Base-by-base conservation (phyloP, 2,113 vertebrate genomes). In the Myiopsitta monachus region DNA sequence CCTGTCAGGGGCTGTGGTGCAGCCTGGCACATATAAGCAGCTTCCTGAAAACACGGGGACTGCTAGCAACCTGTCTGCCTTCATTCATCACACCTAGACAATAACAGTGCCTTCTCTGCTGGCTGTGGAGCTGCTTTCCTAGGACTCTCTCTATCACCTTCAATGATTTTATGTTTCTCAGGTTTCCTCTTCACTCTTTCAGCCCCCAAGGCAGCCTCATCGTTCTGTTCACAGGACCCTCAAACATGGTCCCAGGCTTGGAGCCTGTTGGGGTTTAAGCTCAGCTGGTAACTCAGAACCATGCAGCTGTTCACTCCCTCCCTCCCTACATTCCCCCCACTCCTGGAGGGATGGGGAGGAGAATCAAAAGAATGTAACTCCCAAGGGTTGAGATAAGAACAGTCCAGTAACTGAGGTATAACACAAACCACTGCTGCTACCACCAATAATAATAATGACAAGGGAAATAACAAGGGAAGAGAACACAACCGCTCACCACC, bases 81-180 rank as follows among this genome's bases (percentile, higher is more conserved):
- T 43, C 72, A 31, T 11, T 44, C 1, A 0, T 57, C 31, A 24
- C 8, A 16, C 44, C 44, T n/a, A n/a, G 63, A 52, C 1, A 2
- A 3, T 23, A 68, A 59, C 9, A 2, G 33, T 24, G 41, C 54
- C 36, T 76, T 46, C 85, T 64, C 27, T 76, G 49, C 46, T 6
- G 4, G 7, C 3, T 5, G 51, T 16, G 26, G n/a, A 63, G 59
- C 63, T 86, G 63, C 75, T 83, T 63, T 72, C 52, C 59, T 82
- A 52, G 33, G 30, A 27, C 90, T 86, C 51, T 91, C 36, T 79
- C 47, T 76, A 4, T 30, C n/a, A 52, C 36, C 61, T 79, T 66
- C 69, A 44, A 52, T 43, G 18, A 59, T 8, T 46, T 80, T 27
- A 17, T 54, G 5, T 31, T 76, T 88, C 72, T 77, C 31, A 66